Base-by-base conservation (phyloP, 2,797 vertebrate species). In the Lemur catta region DNA sequence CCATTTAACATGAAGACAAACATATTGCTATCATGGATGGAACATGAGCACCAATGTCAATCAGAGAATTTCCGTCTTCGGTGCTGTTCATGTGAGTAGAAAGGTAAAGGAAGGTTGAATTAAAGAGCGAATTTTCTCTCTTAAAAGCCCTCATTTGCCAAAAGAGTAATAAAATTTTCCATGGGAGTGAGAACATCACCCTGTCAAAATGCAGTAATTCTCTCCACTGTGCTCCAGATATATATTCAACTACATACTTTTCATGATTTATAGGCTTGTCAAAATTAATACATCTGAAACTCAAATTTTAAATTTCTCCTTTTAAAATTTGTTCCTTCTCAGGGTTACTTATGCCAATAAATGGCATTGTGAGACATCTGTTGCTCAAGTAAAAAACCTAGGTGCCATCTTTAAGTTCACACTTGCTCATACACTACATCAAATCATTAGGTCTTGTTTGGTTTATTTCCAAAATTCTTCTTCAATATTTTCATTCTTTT, bases 1-100 rank as follows among this genome's bases (percentile, higher is more conserved):
- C 43, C 69, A 89, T 94, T 96, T 97, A 96, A 91, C 55, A 91
- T 75, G 91, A 97, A 97, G 91, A 95, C 55, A 97, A 96, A 97
- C 75, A 93, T 41, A 91, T 0, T 71, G 48, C 69, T 86, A 33
- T 50, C 89, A 9, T 92, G 38, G 22, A 22, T 82, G 59, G 88
- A 96, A 96, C 89, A 90, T 26, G 91, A 95, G 24, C 24, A 14
- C 43, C 59, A 90, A 17, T 2, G 57, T 80, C 82, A 57, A 59
- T 69, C 50, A 86, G 79, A n/a, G 72, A 41, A 7, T 50, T 76
- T 72, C 5, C 9, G n/a, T 71, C 88, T 92, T 90, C 15, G 69
- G 15, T 79, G 7, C 18, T 9, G 2, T 57, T 92, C 78, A 8
- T 89, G 41, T 97, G 82, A 96, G 17, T 33, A 89, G 38, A n/a